phyloP scores from a whole-genome alignment of 2,888 invertebrate species.

The Erynnis tages region DNA sequence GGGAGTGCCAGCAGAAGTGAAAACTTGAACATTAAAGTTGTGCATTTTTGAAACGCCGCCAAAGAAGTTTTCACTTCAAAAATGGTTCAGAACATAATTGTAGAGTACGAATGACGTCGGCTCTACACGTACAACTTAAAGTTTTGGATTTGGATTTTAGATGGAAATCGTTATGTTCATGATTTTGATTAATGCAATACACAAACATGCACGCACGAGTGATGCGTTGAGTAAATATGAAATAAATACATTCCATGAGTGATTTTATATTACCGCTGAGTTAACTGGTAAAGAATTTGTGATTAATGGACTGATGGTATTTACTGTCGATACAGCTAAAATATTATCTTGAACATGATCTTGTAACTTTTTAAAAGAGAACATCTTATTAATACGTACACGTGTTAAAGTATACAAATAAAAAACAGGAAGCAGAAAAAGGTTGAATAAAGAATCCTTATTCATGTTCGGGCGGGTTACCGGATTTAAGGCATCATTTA shows the following conservation, averaged over 20 bases:
- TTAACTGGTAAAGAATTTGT: neutral
- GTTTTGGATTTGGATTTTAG: neutral
- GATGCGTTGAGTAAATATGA: neutral
- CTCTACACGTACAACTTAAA: neutral
- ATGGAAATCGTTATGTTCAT: neutral
- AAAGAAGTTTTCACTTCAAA: no score
- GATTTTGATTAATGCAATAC: neutral
- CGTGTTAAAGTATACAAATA: neutral
- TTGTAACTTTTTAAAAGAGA: no score
- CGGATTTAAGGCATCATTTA: slow-evolving; percentile 7
- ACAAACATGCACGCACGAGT: neutral
- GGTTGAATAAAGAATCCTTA: neutral
- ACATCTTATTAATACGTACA: no score
- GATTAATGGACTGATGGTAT: neutral
- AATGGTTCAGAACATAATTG: no score
- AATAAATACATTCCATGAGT: neutral
- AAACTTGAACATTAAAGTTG: no score
- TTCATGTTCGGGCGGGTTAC: neutral
- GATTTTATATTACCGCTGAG: neutral
- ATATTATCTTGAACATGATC: no score
- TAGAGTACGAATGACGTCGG: neutral
- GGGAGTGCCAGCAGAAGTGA: no score
- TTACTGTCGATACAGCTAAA: neutral
- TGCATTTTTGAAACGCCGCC: no score
- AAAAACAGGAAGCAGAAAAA: neutral